Evolutionary conservation across 2,888 invertebrate genomes (phyloP), one percentile per base, ranked within the genome.

Genomic region (Phlogophora meticulosa): DNA sequence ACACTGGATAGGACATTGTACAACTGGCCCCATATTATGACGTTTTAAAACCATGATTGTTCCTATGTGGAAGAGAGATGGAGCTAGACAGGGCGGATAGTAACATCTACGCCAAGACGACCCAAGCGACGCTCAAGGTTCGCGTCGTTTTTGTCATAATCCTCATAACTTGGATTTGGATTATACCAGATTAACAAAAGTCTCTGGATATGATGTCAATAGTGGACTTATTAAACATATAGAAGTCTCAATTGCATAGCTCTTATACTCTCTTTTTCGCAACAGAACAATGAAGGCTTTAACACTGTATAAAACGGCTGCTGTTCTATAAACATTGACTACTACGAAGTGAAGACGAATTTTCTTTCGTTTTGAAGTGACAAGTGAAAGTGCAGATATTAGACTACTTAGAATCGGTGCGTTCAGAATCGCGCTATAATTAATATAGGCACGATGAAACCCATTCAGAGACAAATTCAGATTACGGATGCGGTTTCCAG

Each of bases 391-490:
- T 69, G 68, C 40, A 52, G 51, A 36, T 10, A 45, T 28, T 2
- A 49, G 49, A 73, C 73, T 65, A 73, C 22, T 49, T 64, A 4
- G 3, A 20, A 55, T n/a, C n/a, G n/a, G n/a, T n/a, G n/a, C n/a
- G n/a, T n/a, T n/a, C n/a, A n/a, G n/a, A n/a, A n/a, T n/a, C n/a
- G n/a, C n/a, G n/a, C n/a, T n/a, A n/a, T n/a, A n/a, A n/a, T n/a
- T n/a, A n/a, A n/a, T n/a, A n/a, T n/a, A n/a, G n/a, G n/a, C n/a
- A n/a, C n/a, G n/a, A n/a, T n/a, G n/a, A n/a, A n/a, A n/a, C n/a
- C n/a, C n/a, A n/a, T n/a, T n/a, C n/a, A n/a, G n/a, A n/a, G n/a
- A n/a, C n/a, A n/a, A n/a, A n/a, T n/a, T n/a, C n/a, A n/a, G n/a
- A n/a, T n/a, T n/a, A n/a, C n/a, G n/a, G n/a, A n/a, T n/a, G n/a